Percentiles rank a stretch among this genome's conserved stretches.
These are phyloP conservation scores for Takifugu ocellatus DNA, from an alignment of 2,797 vertebrate genomes.

Conservation along the genomic window DNA sequence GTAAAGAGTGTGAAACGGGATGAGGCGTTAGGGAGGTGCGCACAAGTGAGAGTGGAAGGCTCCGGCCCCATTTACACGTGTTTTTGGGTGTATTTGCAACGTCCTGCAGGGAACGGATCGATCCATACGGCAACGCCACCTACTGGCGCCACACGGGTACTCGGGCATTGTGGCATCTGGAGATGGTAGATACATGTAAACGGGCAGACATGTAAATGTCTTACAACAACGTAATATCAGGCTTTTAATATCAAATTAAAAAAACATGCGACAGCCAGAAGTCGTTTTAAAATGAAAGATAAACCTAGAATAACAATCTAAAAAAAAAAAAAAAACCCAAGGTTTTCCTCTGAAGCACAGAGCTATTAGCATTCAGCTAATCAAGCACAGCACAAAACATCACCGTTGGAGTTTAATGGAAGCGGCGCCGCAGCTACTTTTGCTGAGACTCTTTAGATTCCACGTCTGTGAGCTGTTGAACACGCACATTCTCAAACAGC, in stretches of 20 bases:
- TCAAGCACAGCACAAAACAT: constrained; percentile 35
- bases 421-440: constrained; percentile 4
- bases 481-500: constrained; percentile 12
- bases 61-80: too few species aligned
- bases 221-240: too few species aligned
- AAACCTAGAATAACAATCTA: constrained; percentile 25
- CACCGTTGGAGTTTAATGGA: constrained; percentile 32
- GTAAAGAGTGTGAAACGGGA: constrained; percentile 59
- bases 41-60: too few species aligned
- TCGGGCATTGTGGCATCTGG: too few species aligned
- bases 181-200: too few species aligned
- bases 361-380: constrained; percentile 39
- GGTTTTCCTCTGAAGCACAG: constrained; percentile 12
- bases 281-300: neutral
- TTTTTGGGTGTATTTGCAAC: too few species aligned
- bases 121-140: too few species aligned
- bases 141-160: too few species aligned
- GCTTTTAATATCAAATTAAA: too few species aligned
- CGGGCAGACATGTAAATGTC: too few species aligned
- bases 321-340: neutral
- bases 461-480: neutral
- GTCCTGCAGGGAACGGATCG: too few species aligned
- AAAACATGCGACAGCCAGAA: too few species aligned
- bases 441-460: constrained; percentile 12
- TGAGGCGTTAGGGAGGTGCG: neutral